Evolutionary conservation across 2,113 vertebrate genomes (phyloP).

Genomic region (Mormyrus lacerda): DNA sequence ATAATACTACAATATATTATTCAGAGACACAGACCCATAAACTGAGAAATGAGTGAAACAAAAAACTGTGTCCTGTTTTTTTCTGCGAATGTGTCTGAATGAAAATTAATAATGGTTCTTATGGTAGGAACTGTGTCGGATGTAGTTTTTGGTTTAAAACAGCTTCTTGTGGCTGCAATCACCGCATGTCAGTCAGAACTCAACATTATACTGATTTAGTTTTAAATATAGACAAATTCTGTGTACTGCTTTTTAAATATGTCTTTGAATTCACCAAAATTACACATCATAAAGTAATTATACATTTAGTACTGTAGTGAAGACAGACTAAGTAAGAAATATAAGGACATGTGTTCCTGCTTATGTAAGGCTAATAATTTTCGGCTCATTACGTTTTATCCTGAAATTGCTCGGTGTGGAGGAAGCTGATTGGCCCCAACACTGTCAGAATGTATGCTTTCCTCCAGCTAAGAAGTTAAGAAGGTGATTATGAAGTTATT

Average conservation of each 20-base stretch:
- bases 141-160: neutral
- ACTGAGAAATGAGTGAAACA: no score
- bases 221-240: neutral
- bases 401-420: neutral
- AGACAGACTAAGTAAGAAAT: neutral
- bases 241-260: neutral
- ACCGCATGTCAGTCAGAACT: neutral
- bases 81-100: neutral
- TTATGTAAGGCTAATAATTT: neutral
- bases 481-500: neutral
- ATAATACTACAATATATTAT: no score
- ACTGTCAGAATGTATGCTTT: neutral
- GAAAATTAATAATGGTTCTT: neutral
- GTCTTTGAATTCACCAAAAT: conserved; percentile 5
- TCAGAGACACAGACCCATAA: no score
- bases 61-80: no score
- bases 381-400: neutral
- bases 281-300: neutral
- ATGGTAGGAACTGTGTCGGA: neutral
- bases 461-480: neutral
- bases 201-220: neutral
- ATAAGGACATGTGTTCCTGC: neutral
- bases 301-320: neutral
- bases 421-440: neutral
- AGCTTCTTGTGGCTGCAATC: conserved; percentile 4